phyloP scores from a whole-genome alignment of 2,888 invertebrate species.

The Auanema freiburgensis region DNA sequence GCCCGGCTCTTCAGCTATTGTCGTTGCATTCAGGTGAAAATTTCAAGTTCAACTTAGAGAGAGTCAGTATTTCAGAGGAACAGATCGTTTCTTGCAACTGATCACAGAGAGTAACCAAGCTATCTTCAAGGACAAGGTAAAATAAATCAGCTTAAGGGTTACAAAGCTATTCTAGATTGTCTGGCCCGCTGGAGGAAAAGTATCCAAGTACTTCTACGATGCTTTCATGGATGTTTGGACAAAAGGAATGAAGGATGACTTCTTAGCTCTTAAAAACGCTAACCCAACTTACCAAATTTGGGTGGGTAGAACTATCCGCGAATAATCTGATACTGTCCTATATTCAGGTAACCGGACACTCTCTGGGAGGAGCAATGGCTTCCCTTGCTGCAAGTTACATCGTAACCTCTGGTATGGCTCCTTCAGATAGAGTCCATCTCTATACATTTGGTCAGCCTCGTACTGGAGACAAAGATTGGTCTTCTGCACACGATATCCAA shows the following conservation, averaged over 20 bases:
- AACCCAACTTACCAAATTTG: constrained; percentile 49
- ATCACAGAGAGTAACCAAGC: constrained; percentile 44
- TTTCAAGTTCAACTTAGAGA: no score
- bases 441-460: constrained; percentile 56
- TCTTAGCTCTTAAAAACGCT: constrained; percentile 29
- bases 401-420: constrained; percentile 22
- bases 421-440: constrained; percentile 31
- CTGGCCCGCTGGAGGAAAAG: constrained; percentile 45
- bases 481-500: constrained; percentile 37
- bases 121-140: constrained; percentile 25
- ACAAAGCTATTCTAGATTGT: not conserved
- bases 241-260: constrained; percentile 47
- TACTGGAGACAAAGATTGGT: constrained; percentile 46
- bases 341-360: constrained; percentile 42
- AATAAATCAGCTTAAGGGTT: not conserved
- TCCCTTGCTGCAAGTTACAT: constrained; percentile 44
- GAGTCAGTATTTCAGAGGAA: constrained; percentile 53
- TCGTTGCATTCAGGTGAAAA: constrained; percentile 55
- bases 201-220: constrained; percentile 52
- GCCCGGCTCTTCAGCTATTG: constrained; percentile 37
- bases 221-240: constrained; percentile 52
- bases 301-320: constrained; percentile 23
- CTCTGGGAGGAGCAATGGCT: constrained; percentile 49
- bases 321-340: not conserved
- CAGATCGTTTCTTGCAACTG: constrained; percentile 42